phyloP scores from a whole-genome alignment of 2,797 vertebrate genomes.

The Mastacembelus armatus region DNA sequence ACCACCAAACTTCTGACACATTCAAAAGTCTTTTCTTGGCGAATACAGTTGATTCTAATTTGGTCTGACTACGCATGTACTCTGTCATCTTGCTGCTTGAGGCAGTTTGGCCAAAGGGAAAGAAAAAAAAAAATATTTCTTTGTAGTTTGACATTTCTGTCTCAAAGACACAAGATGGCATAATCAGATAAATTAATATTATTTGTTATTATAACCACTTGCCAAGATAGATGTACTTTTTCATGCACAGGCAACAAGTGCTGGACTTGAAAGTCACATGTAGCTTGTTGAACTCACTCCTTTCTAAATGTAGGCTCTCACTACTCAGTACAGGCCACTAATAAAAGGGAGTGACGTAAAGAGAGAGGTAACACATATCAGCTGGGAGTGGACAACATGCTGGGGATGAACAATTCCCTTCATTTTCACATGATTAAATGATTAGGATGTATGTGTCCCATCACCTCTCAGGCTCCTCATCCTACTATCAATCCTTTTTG shows the following conservation, averaged over 20 bases:
- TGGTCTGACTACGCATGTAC: constrained; percentile 56
- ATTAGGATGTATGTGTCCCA: constrained; percentile 64
- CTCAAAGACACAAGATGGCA: constrained; percentile 76
- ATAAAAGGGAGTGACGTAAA: constrained; percentile 68
- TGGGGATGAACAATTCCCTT: constrained; percentile 55
- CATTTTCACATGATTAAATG: constrained; percentile 53
- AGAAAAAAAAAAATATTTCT: constrained; percentile 5
- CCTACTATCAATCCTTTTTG: constrained; percentile 71
- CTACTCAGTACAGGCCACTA: constrained; percentile 57
- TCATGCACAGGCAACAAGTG: constrained; percentile 54
- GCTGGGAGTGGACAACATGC: constrained; percentile 43
- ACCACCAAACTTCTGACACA: constrained; percentile 54
- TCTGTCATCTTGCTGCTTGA: constrained; percentile 58
- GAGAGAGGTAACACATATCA: constrained; percentile 57
- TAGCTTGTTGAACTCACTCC: constrained; percentile 53
- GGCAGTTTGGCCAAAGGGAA: constrained; percentile 18
- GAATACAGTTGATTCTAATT: constrained; percentile 50
- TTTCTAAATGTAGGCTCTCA: constrained; percentile 58
- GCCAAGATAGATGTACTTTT: constrained; percentile 19
- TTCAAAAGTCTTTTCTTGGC: constrained; percentile 48
- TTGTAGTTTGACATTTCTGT: constrained; percentile 60
- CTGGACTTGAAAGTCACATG: constrained; percentile 50
- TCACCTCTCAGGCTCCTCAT: constrained; percentile 70
- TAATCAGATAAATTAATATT: constrained; percentile 62
- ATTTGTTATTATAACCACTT: constrained; percentile 2